phyloP scores from a whole-genome alignment of 1,140 invertebrate species.

The Ips nitidus region DNA sequence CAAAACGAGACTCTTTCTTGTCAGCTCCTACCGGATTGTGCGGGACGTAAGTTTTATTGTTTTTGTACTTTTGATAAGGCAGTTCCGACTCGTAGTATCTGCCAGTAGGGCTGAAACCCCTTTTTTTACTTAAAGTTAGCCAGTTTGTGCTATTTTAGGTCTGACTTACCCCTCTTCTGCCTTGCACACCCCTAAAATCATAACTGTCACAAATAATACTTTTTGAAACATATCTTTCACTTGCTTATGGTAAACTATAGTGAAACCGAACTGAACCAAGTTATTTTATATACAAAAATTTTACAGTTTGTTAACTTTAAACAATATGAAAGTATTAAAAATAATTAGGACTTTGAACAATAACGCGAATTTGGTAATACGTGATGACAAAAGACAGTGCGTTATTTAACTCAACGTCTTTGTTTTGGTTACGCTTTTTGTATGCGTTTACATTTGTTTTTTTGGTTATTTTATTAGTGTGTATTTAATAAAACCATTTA shows the following conservation, averaged over 20 bases:
- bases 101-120: conserved; percentile 47
- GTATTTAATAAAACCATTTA: not conserved
- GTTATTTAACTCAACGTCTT: no score
- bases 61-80: conserved; percentile 31
- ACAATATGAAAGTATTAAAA: no score
- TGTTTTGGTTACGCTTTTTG: no score
- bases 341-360: no score
- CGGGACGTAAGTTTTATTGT: conserved; percentile 32
- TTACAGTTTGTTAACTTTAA: no score
- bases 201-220: no score
- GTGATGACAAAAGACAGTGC: no score
- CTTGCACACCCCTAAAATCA: not conserved
- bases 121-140: conserved; percentile 10
- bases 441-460: no score
- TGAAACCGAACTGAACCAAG: no score
- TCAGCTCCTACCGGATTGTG: conserved; percentile 28
- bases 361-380: no score
- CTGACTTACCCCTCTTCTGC: not conserved
- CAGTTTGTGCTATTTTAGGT: not conserved
- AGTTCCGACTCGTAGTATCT: conserved; percentile 46
- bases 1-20: conserved; percentile 40
- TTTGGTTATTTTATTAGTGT: no score
- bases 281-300: no score
- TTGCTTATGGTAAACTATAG: not conserved
- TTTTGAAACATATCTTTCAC: not conserved